Evolutionary conservation across 1,140 invertebrate species (phyloP).

Genomic region (Nasonia vitripennis): DNA sequence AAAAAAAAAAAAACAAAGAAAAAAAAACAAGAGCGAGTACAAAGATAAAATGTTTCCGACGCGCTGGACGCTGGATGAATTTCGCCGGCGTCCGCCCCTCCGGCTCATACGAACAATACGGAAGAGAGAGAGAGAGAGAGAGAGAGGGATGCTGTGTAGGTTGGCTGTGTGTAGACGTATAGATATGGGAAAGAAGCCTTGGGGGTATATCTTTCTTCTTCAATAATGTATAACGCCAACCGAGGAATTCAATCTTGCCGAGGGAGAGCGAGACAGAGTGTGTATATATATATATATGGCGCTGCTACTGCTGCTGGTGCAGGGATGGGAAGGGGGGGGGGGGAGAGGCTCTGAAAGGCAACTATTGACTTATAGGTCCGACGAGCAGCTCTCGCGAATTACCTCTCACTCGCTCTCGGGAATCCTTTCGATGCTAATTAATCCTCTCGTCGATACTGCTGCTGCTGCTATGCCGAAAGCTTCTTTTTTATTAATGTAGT

Average conservation of each 20-base stretch:
- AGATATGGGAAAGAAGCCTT: conserved; percentile 7
- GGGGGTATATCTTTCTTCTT: conserved; percentile 27
- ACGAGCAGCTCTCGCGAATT: conserved; percentile 13
- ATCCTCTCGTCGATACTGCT: conserved; percentile 36
- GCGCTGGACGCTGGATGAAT: conserved; percentile 36
- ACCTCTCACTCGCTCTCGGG: not conserved
- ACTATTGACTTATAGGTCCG: conserved; percentile 36
- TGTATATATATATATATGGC: not conserved
- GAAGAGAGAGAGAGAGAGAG: not conserved
- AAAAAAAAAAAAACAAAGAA: not conserved
- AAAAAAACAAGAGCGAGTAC: not conserved
- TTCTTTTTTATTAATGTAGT: not conserved
- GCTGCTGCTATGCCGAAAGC: not conserved
- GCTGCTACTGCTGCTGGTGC: not conserved
- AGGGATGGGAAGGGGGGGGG: not conserved
- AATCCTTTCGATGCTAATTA: conserved; percentile 40
- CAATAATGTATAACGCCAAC: conserved; percentile 43
- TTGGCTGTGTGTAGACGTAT: not conserved
- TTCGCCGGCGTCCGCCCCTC: conserved; percentile 52
- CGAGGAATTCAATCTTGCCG: conserved; percentile 46
- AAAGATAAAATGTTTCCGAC: conserved; percentile 40
- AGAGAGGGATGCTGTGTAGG: not conserved
- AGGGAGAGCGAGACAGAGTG: not conserved
- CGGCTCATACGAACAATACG: conserved; percentile 44
- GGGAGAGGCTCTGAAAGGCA: conserved; percentile 8